Conservation (phyloP, 2,113 vertebrate species). For the Gnathonemus longibarbis region DNA sequence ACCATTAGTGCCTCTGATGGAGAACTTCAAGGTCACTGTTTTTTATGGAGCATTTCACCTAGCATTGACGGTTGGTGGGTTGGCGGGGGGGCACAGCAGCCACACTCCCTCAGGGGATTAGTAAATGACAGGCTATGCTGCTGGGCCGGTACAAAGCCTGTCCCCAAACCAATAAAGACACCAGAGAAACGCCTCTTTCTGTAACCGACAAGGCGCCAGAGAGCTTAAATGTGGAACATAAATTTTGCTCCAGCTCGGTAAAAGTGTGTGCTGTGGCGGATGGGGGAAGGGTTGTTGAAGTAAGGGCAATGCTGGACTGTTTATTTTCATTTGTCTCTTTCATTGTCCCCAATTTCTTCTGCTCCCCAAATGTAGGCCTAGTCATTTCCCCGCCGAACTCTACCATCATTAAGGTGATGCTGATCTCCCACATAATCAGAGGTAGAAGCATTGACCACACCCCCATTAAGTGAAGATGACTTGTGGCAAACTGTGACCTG, state of each 20-base stretch:
- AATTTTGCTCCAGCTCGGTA: not conserved
- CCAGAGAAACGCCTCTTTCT: not conserved
- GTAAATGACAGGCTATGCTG: conserved; percentile 49
- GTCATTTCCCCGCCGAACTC: not conserved
- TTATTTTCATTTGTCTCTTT: not conserved
- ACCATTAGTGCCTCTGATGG: not conserved
- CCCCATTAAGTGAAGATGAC: not conserved
- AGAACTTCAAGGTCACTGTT: conserved; percentile 47
- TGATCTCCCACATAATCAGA: not conserved
- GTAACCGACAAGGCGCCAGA: not conserved
- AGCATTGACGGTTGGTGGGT: conserved; percentile 28
- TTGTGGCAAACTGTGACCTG: not conserved
- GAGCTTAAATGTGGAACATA: not conserved
- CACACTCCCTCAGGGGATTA: not conserved
- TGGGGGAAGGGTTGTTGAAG: not conserved
- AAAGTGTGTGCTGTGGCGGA: not conserved
- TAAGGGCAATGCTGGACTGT: not conserved
- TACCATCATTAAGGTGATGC: not conserved
- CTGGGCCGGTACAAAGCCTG: conserved; percentile 24
- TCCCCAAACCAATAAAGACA: not conserved
- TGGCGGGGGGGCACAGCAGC: not conserved
- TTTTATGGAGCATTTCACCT: conserved; percentile 38
- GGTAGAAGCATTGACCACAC: not conserved
- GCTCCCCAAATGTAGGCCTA: not conserved
- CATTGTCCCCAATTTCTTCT: not conserved